phyloP scores from a whole-genome alignment of 2,888 invertebrate genomes.

The Lochmaea crataegi region DNA sequence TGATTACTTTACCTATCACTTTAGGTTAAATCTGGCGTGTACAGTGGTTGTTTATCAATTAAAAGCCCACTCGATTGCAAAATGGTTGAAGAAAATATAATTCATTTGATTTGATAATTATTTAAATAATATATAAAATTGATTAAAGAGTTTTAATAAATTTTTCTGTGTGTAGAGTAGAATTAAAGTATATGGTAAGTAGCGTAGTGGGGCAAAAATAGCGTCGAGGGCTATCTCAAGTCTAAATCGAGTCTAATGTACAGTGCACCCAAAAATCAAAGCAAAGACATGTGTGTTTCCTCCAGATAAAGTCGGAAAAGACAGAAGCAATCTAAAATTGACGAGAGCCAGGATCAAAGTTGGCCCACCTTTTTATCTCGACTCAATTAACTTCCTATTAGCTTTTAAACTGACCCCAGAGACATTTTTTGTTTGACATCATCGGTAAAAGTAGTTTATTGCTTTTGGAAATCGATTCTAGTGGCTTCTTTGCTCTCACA shows the following conservation, averaged over 20 bases:
- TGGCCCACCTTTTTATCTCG: conserved; percentile 59
- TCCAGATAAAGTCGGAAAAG: conserved; percentile 55
- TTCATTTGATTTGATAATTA: no score
- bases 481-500: neutral
- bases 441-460: conserved; percentile 30
- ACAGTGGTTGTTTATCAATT: neutral
- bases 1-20: no score
- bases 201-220: conserved; percentile 46
- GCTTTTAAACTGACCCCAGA: conserved; percentile 54
- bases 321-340: conserved; percentile 62
- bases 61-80: no score
- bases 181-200: conserved; percentile 12
- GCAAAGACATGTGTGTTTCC: conserved; percentile 61
- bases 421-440: conserved; percentile 46
- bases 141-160: neutral
- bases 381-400: conserved; percentile 60
- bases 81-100: no score
- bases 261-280: no score
- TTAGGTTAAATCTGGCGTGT: neutral
- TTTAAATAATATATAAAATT: no score
- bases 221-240: conserved; percentile 45
- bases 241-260: conserved; percentile 54
- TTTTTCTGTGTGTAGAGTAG: conserved; percentile 11
- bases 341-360: conserved; percentile 63
- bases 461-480: conserved; percentile 27